phyloP scores from a whole-genome alignment of 2,113 vertebrate species.

The Pogona vitticeps region DNA sequence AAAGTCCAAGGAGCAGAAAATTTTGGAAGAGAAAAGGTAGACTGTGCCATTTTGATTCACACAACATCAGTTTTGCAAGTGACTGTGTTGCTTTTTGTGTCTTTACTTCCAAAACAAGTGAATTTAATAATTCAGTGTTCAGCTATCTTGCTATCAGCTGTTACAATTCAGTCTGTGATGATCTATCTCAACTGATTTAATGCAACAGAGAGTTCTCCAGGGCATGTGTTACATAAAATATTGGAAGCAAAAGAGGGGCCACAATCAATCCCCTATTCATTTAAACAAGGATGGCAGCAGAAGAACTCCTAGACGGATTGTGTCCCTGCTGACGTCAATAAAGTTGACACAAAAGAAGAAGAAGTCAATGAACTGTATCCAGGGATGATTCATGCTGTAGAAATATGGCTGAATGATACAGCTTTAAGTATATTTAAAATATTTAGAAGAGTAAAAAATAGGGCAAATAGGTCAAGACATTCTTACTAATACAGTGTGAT shows the following conservation, averaged over 20 bases:
- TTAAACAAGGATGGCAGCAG: neutral
- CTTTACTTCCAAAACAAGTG: neutral
- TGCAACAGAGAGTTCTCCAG: neutral
- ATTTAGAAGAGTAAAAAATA: constrained; percentile 37
- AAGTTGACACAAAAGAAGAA: neutral
- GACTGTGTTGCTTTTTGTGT: neutral
- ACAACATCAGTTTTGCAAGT: neutral
- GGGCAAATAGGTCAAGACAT: constrained; percentile 37
- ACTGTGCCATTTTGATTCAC: neutral
- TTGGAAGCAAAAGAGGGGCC: neutral
- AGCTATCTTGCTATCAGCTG: neutral
- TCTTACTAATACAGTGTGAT: constrained; percentile 52
- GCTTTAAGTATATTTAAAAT: constrained; percentile 4
- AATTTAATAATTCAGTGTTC: neutral
- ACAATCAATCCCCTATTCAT: neutral
- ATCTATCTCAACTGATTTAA: neutral
- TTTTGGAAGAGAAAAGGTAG: neutral
- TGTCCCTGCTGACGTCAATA: neutral
- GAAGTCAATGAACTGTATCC: neutral
- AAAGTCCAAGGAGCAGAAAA: neutral
- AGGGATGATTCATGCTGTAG: neutral
- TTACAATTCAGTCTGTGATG: neutral
- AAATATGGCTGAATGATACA: neutral
- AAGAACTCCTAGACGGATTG: neutral
- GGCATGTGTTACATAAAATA: neutral